Evolutionary conservation across 2,888 invertebrate genomes (phyloP).

Genomic region (Petrophora chlorosata): DNA sequence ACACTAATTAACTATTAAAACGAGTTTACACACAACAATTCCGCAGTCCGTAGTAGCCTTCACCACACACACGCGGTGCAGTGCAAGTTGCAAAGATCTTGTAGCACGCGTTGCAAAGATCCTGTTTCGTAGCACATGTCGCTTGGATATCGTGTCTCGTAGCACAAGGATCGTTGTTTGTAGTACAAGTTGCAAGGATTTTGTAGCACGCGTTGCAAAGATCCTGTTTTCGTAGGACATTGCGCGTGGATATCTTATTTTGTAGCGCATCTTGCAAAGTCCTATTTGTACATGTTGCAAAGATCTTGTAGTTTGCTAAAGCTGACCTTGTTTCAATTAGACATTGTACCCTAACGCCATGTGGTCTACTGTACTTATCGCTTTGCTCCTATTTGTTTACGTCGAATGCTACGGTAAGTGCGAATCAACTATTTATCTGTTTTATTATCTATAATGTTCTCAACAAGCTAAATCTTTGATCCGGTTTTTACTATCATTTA

Average conservation of each 20-base stretch:
- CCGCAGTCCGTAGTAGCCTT: slow-evolving; percentile 4
- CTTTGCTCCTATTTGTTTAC: not conserved
- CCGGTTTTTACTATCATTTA: no score
- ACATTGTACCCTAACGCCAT: not conserved
- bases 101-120: not conserved
- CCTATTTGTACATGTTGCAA: not conserved
- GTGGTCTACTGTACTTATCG: not conserved
- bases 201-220: not conserved
- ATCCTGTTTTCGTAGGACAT: not conserved
- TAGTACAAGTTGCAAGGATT: not conserved
- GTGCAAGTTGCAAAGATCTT: not conserved
- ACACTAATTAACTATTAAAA: slow-evolving; percentile 15
- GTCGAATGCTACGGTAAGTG: not conserved
- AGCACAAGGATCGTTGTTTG: not conserved
- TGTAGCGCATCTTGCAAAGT: not conserved
- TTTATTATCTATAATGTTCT: not conserved
- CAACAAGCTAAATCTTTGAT: no score
- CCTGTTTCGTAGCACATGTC: not conserved
- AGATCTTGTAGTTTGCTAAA: not conserved
- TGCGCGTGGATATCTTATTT: not conserved
- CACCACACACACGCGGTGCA: no score
- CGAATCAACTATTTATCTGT: not conserved
- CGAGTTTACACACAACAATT: not conserved
- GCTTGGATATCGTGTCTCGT: not conserved
- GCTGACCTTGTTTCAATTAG: no score